These are phyloP conservation scores for Pelodytes ibericus DNA, from an alignment of 2,797 vertebrate genomes.

Conservation along the genomic window DNA sequence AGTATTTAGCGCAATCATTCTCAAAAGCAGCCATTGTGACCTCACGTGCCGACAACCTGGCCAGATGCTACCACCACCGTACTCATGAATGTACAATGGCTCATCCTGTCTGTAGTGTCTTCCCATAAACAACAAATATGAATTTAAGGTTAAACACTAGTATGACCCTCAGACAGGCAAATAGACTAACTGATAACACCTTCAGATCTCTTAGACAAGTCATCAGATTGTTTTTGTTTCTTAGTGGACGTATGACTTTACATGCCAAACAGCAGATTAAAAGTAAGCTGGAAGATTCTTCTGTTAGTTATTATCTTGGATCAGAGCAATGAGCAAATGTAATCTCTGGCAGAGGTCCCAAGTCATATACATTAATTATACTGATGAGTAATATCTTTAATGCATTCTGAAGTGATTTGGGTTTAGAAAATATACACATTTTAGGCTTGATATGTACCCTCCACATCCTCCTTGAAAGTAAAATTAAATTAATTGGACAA, in stretches of 20 bases:
- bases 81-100: too few relatives aligned
- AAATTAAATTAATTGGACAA: not conserved
- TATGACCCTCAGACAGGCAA: too few relatives aligned
- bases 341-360: conserved; percentile 27
- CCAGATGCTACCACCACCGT: too few relatives aligned
- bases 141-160: too few relatives aligned
- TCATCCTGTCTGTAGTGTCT: too few relatives aligned
- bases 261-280: not conserved
- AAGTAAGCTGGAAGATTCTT: not conserved
- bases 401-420: not conserved
- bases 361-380: conserved; percentile 21
- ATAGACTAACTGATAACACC: too few relatives aligned
- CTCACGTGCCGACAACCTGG: too few relatives aligned
- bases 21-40: too few relatives aligned
- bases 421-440: conserved; percentile 7
- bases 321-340: conserved; percentile 20
- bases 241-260: not conserved
- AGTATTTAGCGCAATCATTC: too few relatives aligned
- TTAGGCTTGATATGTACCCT: not conserved
- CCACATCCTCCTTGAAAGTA: not conserved
- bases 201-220: too few relatives aligned
- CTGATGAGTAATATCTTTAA: conserved; percentile 26
- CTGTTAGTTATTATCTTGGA: not conserved
- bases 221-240: too few relatives aligned
- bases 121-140: too few relatives aligned